These are phyloP conservation scores for Hyppa rectilinea DNA, from an alignment of 2,888 invertebrate species.

Conservation along the genomic window DNA sequence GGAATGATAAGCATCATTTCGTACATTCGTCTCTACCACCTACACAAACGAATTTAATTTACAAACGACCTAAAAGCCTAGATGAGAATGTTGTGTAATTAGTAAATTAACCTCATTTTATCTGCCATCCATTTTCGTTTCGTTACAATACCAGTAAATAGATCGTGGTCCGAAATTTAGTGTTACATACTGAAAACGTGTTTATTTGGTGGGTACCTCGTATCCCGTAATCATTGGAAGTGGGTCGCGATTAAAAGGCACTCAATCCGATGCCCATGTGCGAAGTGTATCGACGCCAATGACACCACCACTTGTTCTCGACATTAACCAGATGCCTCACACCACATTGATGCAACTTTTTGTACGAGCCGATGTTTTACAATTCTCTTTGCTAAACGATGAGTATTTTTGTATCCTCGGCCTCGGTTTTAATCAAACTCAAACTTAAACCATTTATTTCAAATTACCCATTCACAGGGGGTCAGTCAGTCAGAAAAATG, in stretches of 20 bases:
- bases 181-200: conserved; percentile 38
- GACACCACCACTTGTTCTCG: conserved; percentile 74
- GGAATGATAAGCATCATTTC: conserved; percentile 16
- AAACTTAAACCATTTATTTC: too few relatives aligned
- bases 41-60: conserved; percentile 34
- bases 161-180: conserved; percentile 48
- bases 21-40: neutral
- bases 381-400: conserved; percentile 25
- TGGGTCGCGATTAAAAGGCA: conserved; percentile 80
- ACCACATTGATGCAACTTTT: conserved; percentile 71
- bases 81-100: conserved; percentile 37
- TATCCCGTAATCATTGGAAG: conserved; percentile 76
- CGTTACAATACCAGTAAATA: conserved; percentile 53
- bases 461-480: too few relatives aligned
- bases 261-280: conserved; percentile 81
- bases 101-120: conserved; percentile 42
- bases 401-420: conserved; percentile 12
- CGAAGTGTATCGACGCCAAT: conserved; percentile 75
- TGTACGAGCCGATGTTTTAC: conserved; percentile 57
- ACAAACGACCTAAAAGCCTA: conserved; percentile 28
- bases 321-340: conserved; percentile 81
- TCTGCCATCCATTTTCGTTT: conserved; percentile 41
- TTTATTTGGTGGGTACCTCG: conserved; percentile 58
- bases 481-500: too few relatives aligned
- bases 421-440: neutral